Percentiles rank a stretch among this genome's conserved stretches.
These are phyloP conservation scores for Leptopilina clavipes DNA, from an alignment of 1,140 invertebrate species.

Conservation along the genomic window DNA sequence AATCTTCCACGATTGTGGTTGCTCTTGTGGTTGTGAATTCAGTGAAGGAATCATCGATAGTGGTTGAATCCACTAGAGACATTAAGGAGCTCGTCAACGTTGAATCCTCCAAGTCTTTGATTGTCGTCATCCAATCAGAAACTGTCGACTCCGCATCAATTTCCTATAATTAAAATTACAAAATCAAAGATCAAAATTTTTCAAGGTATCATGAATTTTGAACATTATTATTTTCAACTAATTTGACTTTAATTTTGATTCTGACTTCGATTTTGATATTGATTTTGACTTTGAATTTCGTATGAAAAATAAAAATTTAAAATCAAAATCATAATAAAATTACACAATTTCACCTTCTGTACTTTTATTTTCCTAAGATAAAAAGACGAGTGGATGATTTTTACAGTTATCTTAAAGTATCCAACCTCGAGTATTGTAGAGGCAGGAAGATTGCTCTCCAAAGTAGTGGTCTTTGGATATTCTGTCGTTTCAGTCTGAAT, in stretches of 20 bases:
- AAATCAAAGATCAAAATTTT: not conserved
- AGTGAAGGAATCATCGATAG: conserved; percentile 47
- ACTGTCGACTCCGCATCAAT: conserved; percentile 45
- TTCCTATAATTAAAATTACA: conserved; percentile 20
- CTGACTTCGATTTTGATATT: no score
- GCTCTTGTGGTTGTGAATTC: conserved; percentile 39
- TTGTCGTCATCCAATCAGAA: conserved; percentile 52
- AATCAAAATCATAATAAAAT: no score
- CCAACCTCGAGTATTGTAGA: conserved; percentile 41
- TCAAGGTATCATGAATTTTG: no score
- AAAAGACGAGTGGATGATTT: no score
- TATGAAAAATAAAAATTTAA: no score
- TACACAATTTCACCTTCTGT: no score
- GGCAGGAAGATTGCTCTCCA: conserved; percentile 49
- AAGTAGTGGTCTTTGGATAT: conserved; percentile 60
- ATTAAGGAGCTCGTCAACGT: conserved; percentile 55
- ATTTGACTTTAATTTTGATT: no score
- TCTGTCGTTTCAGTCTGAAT: conserved; percentile 65
- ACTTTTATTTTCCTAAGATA: no score
- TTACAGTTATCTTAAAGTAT: conserved; percentile 32
- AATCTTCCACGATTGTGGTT: conserved; percentile 42
- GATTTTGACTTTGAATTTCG: no score
- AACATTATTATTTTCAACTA: no score
- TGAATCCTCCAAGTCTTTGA: conserved; percentile 48
- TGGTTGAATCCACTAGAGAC: conserved; percentile 44